A percentile compares a stretch with the other conserved stretches of the same genome.
These are phyloP conservation scores for Hypsopygia costalis DNA, from an alignment of 2,888 invertebrate species.

Conservation along the genomic window DNA sequence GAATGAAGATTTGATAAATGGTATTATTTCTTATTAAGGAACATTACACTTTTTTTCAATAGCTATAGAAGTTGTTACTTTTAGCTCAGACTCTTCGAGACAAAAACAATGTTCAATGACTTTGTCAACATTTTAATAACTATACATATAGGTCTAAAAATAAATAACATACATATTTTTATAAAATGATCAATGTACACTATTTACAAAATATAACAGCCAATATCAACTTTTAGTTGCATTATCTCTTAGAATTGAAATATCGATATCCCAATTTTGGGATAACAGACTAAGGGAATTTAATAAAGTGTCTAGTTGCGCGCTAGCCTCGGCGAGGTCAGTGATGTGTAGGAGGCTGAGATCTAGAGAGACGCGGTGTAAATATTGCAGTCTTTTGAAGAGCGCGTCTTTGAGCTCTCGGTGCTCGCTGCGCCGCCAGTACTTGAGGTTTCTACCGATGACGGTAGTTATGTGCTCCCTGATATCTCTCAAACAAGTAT, in stretches of 20 bases:
- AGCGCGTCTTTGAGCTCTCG: constrained; percentile 49
- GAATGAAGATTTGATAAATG: too few species aligned
- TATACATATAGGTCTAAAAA: constrained; percentile 53
- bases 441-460: constrained; percentile 73
- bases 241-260: constrained; percentile 47
- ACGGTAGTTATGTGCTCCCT: constrained; percentile 70
- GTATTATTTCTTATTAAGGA: too few species aligned
- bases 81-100: too few species aligned
- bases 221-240: constrained; percentile 31
- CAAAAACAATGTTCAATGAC: constrained; percentile 9
- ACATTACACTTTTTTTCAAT: too few species aligned
- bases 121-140: constrained; percentile 56
- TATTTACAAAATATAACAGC: constrained; percentile 56
- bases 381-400: constrained; percentile 55
- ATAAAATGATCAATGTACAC: constrained; percentile 66
- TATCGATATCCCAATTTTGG: constrained; percentile 55
- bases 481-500: constrained; percentile 68
- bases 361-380: constrained; percentile 57
- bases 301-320: constrained; percentile 38
- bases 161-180: constrained; percentile 58
- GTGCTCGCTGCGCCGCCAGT: constrained; percentile 68
- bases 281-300: constrained; percentile 47
- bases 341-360: constrained; percentile 54
- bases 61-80: too few species aligned
- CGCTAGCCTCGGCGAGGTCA: constrained; percentile 47